Evolutionary conservation across 1,140 invertebrate genomes (phyloP), one percentile per base, ranked within the genome.

Genomic region (Tribolium castaneum): DNA sequence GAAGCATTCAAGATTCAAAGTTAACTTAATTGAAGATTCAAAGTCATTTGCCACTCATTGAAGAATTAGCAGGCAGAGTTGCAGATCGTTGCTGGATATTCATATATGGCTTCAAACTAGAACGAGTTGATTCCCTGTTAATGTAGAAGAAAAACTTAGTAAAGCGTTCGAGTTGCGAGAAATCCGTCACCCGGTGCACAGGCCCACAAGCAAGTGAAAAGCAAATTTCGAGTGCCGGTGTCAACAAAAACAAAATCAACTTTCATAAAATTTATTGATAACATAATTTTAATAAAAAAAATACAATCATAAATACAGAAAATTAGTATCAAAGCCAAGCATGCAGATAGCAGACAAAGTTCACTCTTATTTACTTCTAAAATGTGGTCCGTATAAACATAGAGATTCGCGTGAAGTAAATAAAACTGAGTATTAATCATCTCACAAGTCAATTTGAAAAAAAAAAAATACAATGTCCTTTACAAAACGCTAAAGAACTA

Each of bases 91-190:
- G 92, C 78, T 91, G 91, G 78, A 90, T 89, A 85, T 90, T 90
- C 87, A 92, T 88, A 84, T 92, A 93, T 80, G 91, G 89, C 87
- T 93, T 93, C 82, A 93, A 85, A 78, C 91, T 91, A 76, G 93
- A 94, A 83, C 92, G 90, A 83, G 93, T 93, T 1, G 93, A 94
- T 86, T 94, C 93, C 87, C 93, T 94, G 79, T 80, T 70, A 73
- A 73, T 51, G 34, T 52, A 73, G 30, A 73, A 56, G 45, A 30
- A 54, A 35, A 30, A 52, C 71, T 73, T 73, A 73, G 71, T 73
- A 54, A 52, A 66, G 59, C 59, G 25, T 25, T 25, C 10, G 30
- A 22, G 12, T 14, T 50, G 22, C 50, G 7, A 14, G 50, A 22
- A 35, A 72, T 72, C 59, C 59, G 35, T 22, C 9, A 66, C 59